Base-by-base conservation (phyloP, 2,888 invertebrate genomes). In the Alloscopus bannaensis region DNA sequence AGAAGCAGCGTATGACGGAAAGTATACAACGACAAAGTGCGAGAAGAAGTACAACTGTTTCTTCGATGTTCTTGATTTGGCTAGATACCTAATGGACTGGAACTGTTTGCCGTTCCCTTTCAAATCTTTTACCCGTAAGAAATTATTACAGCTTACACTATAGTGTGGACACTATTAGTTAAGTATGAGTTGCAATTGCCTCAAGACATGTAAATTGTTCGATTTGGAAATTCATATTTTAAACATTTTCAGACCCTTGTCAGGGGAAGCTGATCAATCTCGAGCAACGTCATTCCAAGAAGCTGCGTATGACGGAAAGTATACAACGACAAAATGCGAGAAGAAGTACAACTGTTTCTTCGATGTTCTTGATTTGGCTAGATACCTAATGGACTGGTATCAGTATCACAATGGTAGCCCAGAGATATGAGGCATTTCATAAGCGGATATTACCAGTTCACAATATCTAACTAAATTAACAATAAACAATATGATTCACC, bases 271-370 rank as follows among this genome's bases (percentile, higher is more conserved):
- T 2, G 57, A 70, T 24, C 40, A 62, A 36, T 68, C 72, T 20
- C 50, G 65, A 26, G 52, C 72, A 6, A 66, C 72, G 22, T 24
- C 55, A 22, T 81, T 64, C 40, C 81, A 81, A 59, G 60, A 73
- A 24, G 82, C 82, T n/a, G 82, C 82, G 0, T 62, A 71, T 16
- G 66, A 64, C 11, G 84, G 84, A 1, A 75, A 82, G 65, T 82
- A 78, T 29, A 68, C 79, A 11, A 77, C 75, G 45, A 75, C 75
- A 11, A 71, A 42, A 69, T 84, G 84, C 42, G 76, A 52, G 0
- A 72, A 77, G 57, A 59, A 75, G 20, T 84, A 82, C 40, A 79
- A 81, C n/a, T 84, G 84, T 47, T 84, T 84, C 40, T 84, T 84
- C 71, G 82, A 82, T 45, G 73, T 82, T 26, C 71, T 84, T 26